Percentiles rank a stretch among this genome's conserved stretches.
phyloP scores from a whole-genome alignment of 1,140 invertebrate genomes.

The Neotoxoptera formosana region DNA sequence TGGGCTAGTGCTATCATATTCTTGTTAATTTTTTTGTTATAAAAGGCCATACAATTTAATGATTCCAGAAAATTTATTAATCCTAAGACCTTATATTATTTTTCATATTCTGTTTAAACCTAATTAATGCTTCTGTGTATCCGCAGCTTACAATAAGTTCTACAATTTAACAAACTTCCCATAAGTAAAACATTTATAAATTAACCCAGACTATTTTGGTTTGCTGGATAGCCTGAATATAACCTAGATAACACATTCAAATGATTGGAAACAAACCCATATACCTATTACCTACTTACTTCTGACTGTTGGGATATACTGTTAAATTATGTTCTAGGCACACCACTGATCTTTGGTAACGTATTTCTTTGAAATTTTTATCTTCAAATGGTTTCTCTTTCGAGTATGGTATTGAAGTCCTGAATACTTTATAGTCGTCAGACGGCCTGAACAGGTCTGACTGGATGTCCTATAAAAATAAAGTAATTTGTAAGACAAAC shows the following conservation, averaged over 20 bases:
- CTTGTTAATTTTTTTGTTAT: neutral
- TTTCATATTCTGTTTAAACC: neutral
- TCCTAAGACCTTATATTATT: neutral
- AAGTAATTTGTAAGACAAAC: no score
- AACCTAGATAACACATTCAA: neutral
- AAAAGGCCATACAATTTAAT: neutral
- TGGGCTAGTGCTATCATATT: neutral
- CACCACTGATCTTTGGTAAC: neutral
- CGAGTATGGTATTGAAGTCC: neutral
- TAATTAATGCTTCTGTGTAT: neutral
- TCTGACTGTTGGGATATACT: neutral
- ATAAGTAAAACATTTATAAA: neutral
- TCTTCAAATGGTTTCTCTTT: conserved; percentile 49
- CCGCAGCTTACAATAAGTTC: neutral
- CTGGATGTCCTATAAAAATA: conserved; percentile 20
- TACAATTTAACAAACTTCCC: neutral
- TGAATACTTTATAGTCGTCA: neutral
- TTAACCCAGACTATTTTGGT: neutral
- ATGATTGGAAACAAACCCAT: neutral
- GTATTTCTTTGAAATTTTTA: conserved; percentile 29
- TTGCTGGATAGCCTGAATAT: neutral
- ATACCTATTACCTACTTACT: neutral
- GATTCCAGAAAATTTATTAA: neutral
- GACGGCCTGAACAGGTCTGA: conserved; percentile 37
- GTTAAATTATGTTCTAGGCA: conserved; percentile 26